These are phyloP conservation scores for Plemyria rubiginata DNA, from an alignment of 2,888 invertebrate species.

Conservation along the genomic window DNA sequence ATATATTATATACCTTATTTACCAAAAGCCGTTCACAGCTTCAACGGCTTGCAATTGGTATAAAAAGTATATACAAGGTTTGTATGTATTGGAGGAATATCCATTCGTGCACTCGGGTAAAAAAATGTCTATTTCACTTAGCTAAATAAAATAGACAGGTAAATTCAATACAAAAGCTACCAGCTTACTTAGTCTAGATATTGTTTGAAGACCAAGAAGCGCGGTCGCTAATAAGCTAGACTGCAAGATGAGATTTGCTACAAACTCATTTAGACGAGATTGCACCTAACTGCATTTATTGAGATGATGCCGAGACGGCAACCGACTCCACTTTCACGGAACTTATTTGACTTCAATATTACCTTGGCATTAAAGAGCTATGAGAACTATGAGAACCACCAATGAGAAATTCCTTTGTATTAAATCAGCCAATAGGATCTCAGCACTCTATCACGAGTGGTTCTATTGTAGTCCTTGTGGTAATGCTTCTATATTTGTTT, in stretches of 20 bases:
- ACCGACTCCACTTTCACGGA: conserved; percentile 20
- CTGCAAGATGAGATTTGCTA: conserved; percentile 57
- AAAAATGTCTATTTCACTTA: neutral
- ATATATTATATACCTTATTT: too few species aligned
- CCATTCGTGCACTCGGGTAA: too few species aligned
- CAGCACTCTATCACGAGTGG: neutral
- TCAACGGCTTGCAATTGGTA: too few species aligned
- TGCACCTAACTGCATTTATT: conserved; percentile 69
- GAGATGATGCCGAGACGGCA: conserved; percentile 41
- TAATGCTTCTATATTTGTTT: conserved; percentile 7
- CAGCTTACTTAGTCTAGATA: conserved; percentile 43
- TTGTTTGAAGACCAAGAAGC: conserved; percentile 44
- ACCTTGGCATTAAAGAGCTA: neutral
- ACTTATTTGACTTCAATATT: conserved; percentile 17
- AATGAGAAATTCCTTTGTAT: neutral
- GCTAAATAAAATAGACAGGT: neutral
- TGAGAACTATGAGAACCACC: neutral
- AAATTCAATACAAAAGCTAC: conserved; percentile 26
- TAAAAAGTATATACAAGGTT: too few species aligned
- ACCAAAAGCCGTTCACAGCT: too few species aligned
- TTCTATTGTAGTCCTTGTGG: neutral
- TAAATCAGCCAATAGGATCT: neutral
- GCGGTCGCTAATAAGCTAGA: conserved; percentile 51
- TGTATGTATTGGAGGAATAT: too few species aligned
- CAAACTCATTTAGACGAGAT: conserved; percentile 64